Conservation (phyloP, 1,140 invertebrate species). For the Pygmarrhopalites habei region DNA sequence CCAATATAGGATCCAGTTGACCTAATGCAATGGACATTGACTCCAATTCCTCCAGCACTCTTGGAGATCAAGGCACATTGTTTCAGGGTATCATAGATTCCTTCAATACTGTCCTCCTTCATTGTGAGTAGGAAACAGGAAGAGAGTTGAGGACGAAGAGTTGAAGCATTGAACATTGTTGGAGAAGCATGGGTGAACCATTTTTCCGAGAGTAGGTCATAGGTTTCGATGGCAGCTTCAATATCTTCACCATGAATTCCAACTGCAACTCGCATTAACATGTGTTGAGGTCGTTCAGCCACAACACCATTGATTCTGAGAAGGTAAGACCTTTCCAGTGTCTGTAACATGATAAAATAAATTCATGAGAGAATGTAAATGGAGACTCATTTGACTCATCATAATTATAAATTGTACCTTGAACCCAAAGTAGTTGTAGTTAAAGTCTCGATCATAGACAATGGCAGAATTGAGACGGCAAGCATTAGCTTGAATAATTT, state of each 20-base stretch:
- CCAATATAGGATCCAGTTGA: conserved; percentile 84
- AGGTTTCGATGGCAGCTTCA: conserved; percentile 89
- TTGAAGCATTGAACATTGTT: conserved; percentile 93
- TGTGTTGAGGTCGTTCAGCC: conserved; percentile 93
- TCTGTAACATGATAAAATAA: conserved; percentile 48
- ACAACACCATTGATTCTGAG: conserved; percentile 90
- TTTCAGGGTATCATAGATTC: conserved; percentile 92
- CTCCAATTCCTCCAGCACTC: conserved; percentile 91
- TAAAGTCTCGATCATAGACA: conserved; percentile 94
- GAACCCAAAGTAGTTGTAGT: conserved; percentile 98
- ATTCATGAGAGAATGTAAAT: not conserved
- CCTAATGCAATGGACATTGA: conserved; percentile 94
- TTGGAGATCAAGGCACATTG: conserved; percentile 96
- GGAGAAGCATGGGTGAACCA: conserved; percentile 98
- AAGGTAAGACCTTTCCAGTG: conserved; percentile 90
- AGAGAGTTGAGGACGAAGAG: conserved; percentile 82
- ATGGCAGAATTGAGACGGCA: conserved; percentile 90
- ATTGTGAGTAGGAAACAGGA: conserved; percentile 89
- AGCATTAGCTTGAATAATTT: conserved; percentile 79
- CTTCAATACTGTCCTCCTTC: conserved; percentile 93
- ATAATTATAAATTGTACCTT: conserved; percentile 53
- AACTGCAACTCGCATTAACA: conserved; percentile 96
- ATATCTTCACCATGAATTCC: conserved; percentile 95
- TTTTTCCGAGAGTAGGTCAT: conserved; percentile 88
- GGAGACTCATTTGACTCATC: no score